phyloP scores from a whole-genome alignment of 64 coral and sea anemone genomes.

The Pachyseris speciosa region DNA sequence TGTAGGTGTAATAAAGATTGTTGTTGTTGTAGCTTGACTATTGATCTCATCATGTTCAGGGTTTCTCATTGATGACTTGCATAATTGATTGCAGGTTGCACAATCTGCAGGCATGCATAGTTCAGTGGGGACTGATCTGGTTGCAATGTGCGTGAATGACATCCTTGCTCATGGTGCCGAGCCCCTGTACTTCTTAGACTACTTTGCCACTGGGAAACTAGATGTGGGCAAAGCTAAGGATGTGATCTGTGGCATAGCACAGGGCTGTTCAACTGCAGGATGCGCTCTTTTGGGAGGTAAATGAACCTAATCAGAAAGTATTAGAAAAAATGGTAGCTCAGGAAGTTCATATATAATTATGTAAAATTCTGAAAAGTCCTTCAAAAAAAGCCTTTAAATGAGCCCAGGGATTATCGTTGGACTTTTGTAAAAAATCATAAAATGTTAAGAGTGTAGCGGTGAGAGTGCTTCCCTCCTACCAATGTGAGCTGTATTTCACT shows the following conservation, averaged over 20 bases:
- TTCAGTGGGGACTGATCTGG: conserved; percentile 90
- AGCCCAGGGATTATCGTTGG: too few species aligned
- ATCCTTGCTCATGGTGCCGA: conserved; percentile 96
- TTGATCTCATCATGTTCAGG: neutral
- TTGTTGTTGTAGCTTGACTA: too few species aligned
- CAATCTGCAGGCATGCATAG: conserved; percentile 71
- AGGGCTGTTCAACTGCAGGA: conserved; percentile 83
- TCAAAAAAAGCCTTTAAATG: too few species aligned
- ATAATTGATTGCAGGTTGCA: conserved; percentile 56
- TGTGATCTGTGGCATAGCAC: conserved; percentile 71
- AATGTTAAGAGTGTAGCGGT: too few species aligned
- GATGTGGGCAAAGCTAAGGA: conserved; percentile 80
- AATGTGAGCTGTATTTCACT: too few species aligned
- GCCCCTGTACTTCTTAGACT: conserved; percentile 92
- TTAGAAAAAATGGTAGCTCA: too few species aligned
- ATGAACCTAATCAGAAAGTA: neutral
- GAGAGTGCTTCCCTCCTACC: too few species aligned
- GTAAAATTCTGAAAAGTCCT: too few species aligned
- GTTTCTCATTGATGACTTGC: neutral
- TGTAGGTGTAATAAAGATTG: too few species aligned
- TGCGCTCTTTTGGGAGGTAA: conserved; percentile 96
- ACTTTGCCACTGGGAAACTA: conserved; percentile 83
- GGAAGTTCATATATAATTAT: too few species aligned
- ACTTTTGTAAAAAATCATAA: too few species aligned
- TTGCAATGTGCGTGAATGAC: conserved; percentile 98